Evolutionary conservation across 1,140 invertebrate genomes (phyloP), one percentile per base, ranked within the genome.

Genomic region (Solen grandis): DNA sequence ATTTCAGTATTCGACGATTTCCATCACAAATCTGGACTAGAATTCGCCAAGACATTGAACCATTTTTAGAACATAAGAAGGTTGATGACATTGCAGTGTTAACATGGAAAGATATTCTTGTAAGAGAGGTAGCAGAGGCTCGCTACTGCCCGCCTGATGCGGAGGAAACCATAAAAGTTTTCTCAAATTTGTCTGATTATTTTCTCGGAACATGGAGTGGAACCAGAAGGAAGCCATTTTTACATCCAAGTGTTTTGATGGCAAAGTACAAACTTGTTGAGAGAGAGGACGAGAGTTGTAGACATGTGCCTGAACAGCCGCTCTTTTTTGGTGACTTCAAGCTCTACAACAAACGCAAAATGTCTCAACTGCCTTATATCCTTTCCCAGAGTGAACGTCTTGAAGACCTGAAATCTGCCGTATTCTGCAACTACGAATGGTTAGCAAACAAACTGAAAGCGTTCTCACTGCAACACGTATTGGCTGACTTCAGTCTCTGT

Each of bases 141-240:
- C 93, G 97, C 54, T 99, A 99, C 92, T 98, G 99, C 90, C 97
- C 96, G 88, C 97, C 98, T 88, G 95, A 97, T 94, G 97, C 97
- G 88, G 96, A 97, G 54, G 50, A 27, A 62, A 94, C 95, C 96
- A 0, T 95, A 95, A 88, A 97, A 98, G 97, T 99, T 90, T 97
- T 99, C 91, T 98, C 97, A 0, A 96, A 96, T 93, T 98, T 99
- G 82, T 97, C 98, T 3, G 98, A 99, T 92, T 99, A 99, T 91
- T 99, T 97, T 90, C 92, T 98, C 14, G 98, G 98, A 3, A 98
- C 97, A 80, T 99, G 97, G 97, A 97, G 87, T 14, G 97, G 97
- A 3, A 95, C 94, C 60, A 96, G 96, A 0, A 96, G 97, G 0
- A 99, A 99, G 88, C 97, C 94, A 1, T 99, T 98, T 88, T 97